Evolutionary conservation across 1,140 invertebrate genomes (phyloP).

Genomic region (Hycleus phaleratus): DNA sequence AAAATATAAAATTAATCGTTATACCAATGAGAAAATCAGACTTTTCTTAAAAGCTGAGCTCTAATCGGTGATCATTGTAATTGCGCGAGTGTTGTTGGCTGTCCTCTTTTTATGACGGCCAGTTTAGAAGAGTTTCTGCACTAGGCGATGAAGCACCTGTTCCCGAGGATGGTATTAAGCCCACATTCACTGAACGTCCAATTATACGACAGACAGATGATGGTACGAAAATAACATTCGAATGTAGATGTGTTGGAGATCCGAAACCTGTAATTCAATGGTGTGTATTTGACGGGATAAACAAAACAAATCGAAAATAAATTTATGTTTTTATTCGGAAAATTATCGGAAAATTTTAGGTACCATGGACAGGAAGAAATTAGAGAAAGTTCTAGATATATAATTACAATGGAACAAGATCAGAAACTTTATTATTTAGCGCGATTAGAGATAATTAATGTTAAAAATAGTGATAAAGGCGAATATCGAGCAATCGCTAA

Average conservation of each 20-base stretch:
- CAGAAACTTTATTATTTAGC: slow-evolving; percentile 85
- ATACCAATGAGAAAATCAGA: slow-evolving; percentile 16
- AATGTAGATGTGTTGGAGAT: slow-evolving; percentile 91
- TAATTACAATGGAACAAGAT: slow-evolving; percentile 72
- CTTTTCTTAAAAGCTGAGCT: slow-evolving; percentile 41
- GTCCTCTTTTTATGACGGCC: slow-evolving; percentile 34
- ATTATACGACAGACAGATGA: slow-evolving; percentile 91
- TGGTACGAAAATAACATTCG: slow-evolving; percentile 86
- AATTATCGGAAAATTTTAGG: slow-evolving; percentile 47
- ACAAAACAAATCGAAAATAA: neutral
- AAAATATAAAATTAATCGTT: slow-evolving; percentile 36
- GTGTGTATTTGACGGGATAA: slow-evolving; percentile 53
- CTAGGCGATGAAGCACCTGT: slow-evolving; percentile 87
- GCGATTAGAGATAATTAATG: slow-evolving; percentile 72
- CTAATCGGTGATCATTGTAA: slow-evolving; percentile 36
- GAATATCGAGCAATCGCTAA: slow-evolving; percentile 89
- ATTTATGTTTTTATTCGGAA: neutral
- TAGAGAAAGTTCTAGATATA: slow-evolving; percentile 67
- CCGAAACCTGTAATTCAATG: slow-evolving; percentile 86
- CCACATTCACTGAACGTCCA: slow-evolving; percentile 93
- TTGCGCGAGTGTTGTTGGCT: slow-evolving; percentile 39
- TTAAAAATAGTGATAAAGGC: slow-evolving; percentile 78
- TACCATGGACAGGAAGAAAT: slow-evolving; percentile 74
- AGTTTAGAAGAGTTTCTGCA: slow-evolving; percentile 40
- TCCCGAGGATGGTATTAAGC: slow-evolving; percentile 85